Conservation (phyloP, 2,888 invertebrate genomes). For the Anoplius nigerrimus region DNA sequence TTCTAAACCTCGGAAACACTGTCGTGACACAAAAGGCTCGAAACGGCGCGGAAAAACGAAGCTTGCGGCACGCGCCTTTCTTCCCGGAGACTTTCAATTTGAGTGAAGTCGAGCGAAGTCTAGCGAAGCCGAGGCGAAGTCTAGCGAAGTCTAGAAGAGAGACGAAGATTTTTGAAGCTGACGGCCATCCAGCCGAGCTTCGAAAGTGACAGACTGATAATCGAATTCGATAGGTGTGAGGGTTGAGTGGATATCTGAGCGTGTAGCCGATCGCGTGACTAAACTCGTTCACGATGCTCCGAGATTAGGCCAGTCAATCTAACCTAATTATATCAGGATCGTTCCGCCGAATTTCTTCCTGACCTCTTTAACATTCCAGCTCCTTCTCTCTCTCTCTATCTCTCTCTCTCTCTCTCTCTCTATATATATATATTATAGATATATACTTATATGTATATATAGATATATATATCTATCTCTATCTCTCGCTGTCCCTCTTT, state of each 20-base stretch:
- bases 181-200: neutral
- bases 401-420: too few relatives aligned
- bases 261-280: slow-evolving; percentile 47
- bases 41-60: neutral
- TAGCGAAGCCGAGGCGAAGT: too few relatives aligned
- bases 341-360: slow-evolving; percentile 39
- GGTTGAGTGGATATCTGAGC: slow-evolving; percentile 25
- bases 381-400: too few relatives aligned
- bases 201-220: slow-evolving; percentile 16
- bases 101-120: too few relatives aligned
- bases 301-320: slow-evolving; percentile 58
- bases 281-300: slow-evolving; percentile 38
- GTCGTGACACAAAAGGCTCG: too few relatives aligned
- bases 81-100: neutral
- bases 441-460: too few relatives aligned
- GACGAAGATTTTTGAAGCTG: too few relatives aligned
- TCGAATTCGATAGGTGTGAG: slow-evolving; percentile 19
- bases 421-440: too few relatives aligned
- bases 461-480: too few relatives aligned
- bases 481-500: too few relatives aligned
- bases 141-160: too few relatives aligned
- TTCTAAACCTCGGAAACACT: neutral
- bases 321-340: slow-evolving; percentile 55
- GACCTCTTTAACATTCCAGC: slow-evolving; percentile 4
- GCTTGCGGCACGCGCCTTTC: neutral